Evolutionary conservation across 2,797 vertebrate genomes (phyloP), one percentile per base, ranked within the genome.

Genomic region (Eulemur rubriventer): DNA sequence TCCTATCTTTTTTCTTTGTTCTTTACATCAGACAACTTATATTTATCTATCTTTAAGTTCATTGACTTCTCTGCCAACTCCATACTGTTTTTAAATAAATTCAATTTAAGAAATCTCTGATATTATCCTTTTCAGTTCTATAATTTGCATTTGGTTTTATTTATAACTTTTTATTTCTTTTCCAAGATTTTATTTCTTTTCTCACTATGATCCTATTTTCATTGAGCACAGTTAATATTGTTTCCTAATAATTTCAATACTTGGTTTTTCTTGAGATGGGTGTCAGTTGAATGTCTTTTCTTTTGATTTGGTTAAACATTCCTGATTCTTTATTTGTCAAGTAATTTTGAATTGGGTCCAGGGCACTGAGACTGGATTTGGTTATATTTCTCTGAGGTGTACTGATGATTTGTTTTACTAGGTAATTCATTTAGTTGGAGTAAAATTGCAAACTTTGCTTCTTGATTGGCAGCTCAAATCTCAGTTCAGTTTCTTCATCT

Each of bases 231-330:
- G 30, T 72, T 72, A 35, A n/a, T 69, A 2, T 41, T 92, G 50
- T 91, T 93, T 96, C 70, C 48, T 81, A n/a, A n/a, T 85, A 28
- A 92, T 89, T 92, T 88, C 33, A 95, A n/a, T 43, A 52, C 35
- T 26, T 75, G 4, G 2, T 76, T 76, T 26, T 26, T 76, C 55
- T 48, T 82, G 41, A 11, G 20, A 67, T 91, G 6, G 1, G 33
- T 33, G 10, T 91, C 33, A 48, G 41, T 52, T 90, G n/a, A 46
- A 16, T 61, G 9, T 72, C 20, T 73, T 79, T 57, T 30, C 7
- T 46, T 30, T 79, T 22, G 7, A 76, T 75, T 91, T n/a, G 6
- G 1, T 63, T 87, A 26, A 16, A 70, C 4, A 35, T 94, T 92
- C 13, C 6, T 61, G 2, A 55, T 88, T 92, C 33, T 78, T 94